These are phyloP conservation scores for Apostichopus leukothele DNA, from an alignment of 53 echinoderm and acorn worm genomes.

Conservation along the genomic window DNA sequence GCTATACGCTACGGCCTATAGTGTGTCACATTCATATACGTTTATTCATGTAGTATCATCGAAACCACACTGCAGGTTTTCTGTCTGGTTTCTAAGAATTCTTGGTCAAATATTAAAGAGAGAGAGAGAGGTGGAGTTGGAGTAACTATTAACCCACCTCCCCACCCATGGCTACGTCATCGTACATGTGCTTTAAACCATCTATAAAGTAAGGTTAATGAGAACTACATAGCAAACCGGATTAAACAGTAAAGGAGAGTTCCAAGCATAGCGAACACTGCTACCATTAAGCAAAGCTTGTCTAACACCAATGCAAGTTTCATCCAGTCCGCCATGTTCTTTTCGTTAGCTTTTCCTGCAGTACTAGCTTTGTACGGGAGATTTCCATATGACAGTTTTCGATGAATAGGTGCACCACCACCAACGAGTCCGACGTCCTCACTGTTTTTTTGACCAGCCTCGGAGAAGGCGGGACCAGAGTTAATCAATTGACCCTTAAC, in stretches of 20 bases:
- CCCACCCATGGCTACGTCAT: no score
- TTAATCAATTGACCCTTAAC: not conserved
- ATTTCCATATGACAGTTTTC: not conserved
- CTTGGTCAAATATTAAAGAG: no score
- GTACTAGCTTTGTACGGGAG: not conserved
- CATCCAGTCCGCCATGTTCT: constrained; percentile 30
- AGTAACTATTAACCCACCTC: no score
- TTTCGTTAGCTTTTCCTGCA: not conserved
- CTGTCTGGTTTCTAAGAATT: no score
- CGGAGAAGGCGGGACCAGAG: not conserved
- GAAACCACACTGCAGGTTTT: no score
- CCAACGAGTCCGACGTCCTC: not conserved
- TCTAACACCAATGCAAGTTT: constrained; percentile 16
- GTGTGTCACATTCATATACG: no score
- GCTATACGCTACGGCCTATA: no score
- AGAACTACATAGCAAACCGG: not conserved
- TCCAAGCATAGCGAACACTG: constrained; percentile 16
- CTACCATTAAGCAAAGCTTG: not conserved
- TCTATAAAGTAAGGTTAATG: not conserved
- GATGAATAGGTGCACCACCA: not conserved
- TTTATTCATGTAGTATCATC: no score
- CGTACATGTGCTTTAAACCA: no score
- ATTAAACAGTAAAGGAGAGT: constrained; percentile 12
- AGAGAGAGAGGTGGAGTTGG: no score
- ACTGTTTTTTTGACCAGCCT: not conserved